Evolutionary conservation across 1,140 invertebrate species (phyloP).

Genomic region (Drosophila sproati): DNA sequence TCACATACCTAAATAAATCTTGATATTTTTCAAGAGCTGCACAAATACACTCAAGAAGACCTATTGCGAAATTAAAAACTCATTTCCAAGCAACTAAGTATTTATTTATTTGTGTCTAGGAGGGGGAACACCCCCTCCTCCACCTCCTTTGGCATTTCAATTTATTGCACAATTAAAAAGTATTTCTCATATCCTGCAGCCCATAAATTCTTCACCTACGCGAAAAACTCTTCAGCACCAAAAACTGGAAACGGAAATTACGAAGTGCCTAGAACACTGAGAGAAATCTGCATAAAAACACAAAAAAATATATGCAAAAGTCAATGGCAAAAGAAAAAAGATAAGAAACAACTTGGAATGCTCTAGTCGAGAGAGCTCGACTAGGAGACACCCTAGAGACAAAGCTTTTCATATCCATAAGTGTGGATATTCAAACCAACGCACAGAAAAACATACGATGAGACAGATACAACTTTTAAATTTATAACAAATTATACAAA

Average conservation of each 20-base stretch:
- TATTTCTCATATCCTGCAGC: slow-evolving; percentile 64
- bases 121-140: background rate
- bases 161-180: slow-evolving; percentile 69
- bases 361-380: too few relatives aligned
- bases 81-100: slow-evolving; percentile 43
- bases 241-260: slow-evolving; percentile 40
- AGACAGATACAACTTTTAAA: too few relatives aligned
- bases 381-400: too few relatives aligned
- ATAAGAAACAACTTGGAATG: too few relatives aligned
- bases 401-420: too few relatives aligned
- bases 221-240: background rate
- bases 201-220: slow-evolving; percentile 47
- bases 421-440: too few relatives aligned
- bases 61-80: slow-evolving; percentile 31
- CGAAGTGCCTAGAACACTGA: slow-evolving; percentile 31
- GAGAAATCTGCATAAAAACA: slow-evolving; percentile 22
- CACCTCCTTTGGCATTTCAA: slow-evolving; percentile 35
- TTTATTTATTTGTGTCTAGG: slow-evolving; percentile 11
- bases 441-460: too few relatives aligned
- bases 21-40: background rate
- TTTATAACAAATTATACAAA: too few relatives aligned
- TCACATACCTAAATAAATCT: background rate
- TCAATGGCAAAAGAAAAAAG: slow-evolving; percentile 13
- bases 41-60: slow-evolving; percentile 13
- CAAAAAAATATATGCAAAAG: slow-evolving; percentile 39